These are phyloP conservation scores for Falco berigora DNA, from an alignment of 2,797 vertebrate genomes.

Conservation along the genomic window DNA sequence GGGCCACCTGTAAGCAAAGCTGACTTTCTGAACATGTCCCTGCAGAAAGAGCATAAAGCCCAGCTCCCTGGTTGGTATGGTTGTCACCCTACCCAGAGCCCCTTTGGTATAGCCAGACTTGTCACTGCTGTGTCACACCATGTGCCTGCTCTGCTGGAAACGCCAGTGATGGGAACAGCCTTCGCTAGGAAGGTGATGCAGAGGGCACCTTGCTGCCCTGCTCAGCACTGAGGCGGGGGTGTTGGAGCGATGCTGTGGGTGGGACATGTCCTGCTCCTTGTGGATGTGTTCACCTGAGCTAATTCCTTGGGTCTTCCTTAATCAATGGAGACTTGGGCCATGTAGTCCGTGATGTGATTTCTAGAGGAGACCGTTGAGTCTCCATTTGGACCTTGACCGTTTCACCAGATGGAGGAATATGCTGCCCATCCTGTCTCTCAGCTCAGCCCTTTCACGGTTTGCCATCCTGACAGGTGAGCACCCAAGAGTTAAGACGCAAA, in stretches of 20 bases:
- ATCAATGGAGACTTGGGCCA: not conserved
- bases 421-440: not conserved
- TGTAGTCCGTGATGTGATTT: rapidly evolving
- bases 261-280: not conserved
- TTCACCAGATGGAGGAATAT: not conserved
- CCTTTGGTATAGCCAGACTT: not conserved
- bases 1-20: not conserved
- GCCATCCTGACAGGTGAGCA: slow-evolving; percentile 76
- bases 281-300: not conserved
- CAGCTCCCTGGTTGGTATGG: not conserved
- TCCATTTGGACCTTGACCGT: rapidly evolving
- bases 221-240: not conserved
- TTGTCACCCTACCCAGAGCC: not conserved
- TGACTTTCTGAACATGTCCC: rapidly evolving
- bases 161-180: not conserved
- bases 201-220: rapidly evolving
- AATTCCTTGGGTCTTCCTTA: not conserved
- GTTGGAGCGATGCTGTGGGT: not conserved
- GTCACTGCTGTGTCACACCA: not conserved
- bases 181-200: not conserved
- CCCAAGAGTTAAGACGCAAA: slow-evolving; percentile 75
- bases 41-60: not conserved
- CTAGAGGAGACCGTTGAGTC: rapidly evolving
- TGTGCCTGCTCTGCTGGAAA: not conserved
- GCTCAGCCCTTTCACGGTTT: not conserved